phyloP scores from a whole-genome alignment of 2,888 invertebrate genomes.

The Zaprionus bogoriensis region DNA sequence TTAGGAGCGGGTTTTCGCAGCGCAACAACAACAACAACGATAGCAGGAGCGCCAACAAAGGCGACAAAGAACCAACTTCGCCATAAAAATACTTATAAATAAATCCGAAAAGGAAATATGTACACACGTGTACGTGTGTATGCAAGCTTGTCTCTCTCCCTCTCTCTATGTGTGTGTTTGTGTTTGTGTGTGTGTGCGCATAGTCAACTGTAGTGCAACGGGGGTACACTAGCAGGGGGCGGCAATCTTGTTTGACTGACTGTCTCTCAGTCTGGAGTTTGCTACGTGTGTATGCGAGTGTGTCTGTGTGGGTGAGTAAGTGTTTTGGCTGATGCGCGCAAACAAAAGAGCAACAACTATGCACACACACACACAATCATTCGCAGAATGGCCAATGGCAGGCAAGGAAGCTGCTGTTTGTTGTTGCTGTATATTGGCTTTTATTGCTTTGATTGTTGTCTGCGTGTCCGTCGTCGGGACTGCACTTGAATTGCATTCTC shows the following conservation, averaged over 20 bases:
- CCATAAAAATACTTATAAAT: constrained; percentile 37
- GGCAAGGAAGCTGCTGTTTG: constrained; percentile 24
- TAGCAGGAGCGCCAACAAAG: constrained; percentile 48
- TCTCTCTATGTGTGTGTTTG: neutral
- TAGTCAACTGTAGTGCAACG: constrained; percentile 23
- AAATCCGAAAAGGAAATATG: constrained; percentile 45
- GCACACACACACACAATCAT: constrained; percentile 2
- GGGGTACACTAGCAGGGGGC: constrained; percentile 10
- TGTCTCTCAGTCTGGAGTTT: constrained; percentile 50
- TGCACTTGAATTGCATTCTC: constrained; percentile 50
- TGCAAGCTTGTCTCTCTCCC: neutral
- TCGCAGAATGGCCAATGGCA: constrained; percentile 32
- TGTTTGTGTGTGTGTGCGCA: constrained; percentile 8
- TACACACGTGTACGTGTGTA: neutral
- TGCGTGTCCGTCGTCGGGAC: neutral
- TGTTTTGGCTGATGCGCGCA: constrained; percentile 37
- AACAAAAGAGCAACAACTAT: constrained; percentile 58
- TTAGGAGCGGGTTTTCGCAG: constrained; percentile 45
- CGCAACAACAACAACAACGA: constrained; percentile 10
- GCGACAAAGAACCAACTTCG: constrained; percentile 67
- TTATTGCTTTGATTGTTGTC: constrained; percentile 39
- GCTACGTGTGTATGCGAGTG: constrained; percentile 1
- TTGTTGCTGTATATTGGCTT: constrained; percentile 21
- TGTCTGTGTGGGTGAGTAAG: constrained; percentile 26
- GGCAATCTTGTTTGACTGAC: constrained; percentile 59